Conservation (phyloP, 2,888 invertebrate genomes). For the Oeneis ivallda region DNA sequence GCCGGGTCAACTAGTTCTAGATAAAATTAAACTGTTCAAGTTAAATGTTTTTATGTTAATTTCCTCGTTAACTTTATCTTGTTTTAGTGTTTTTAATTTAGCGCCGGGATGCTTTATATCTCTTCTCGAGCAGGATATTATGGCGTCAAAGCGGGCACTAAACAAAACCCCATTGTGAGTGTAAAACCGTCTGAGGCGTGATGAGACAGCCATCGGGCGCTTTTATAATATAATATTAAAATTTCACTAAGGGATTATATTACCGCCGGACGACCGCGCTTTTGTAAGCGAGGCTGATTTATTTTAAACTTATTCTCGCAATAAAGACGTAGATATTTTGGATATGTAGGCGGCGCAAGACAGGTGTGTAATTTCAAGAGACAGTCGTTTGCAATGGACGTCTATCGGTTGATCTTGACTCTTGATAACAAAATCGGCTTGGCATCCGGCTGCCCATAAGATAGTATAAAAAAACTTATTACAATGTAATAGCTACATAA, state of each 20-base stretch:
- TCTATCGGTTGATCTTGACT: too few relatives aligned
- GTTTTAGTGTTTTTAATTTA: constrained; percentile 15
- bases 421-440: too few relatives aligned
- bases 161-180: constrained; percentile 20
- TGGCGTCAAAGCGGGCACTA: constrained; percentile 20
- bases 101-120: constrained; percentile 6
- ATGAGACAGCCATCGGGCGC: constrained; percentile 22
- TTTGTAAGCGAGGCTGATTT: neutral
- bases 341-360: too few relatives aligned
- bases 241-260: constrained; percentile 26
- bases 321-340: too few relatives aligned
- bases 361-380: too few relatives aligned
- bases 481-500: too few relatives aligned
- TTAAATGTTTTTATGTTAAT: neutral
- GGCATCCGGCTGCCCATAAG: too few relatives aligned
- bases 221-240: constrained; percentile 26
- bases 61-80: constrained; percentile 1
- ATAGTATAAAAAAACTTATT: too few relatives aligned
- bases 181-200: constrained; percentile 17
- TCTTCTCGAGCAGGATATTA: neutral
- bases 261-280: neutral
- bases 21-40: neutral
- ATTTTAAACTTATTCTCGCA: too few relatives aligned
- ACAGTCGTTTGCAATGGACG: too few relatives aligned
- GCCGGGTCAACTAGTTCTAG: too few relatives aligned